Base-by-base conservation (phyloP, 2,113 vertebrate genomes). In the Athene noctua region DNA sequence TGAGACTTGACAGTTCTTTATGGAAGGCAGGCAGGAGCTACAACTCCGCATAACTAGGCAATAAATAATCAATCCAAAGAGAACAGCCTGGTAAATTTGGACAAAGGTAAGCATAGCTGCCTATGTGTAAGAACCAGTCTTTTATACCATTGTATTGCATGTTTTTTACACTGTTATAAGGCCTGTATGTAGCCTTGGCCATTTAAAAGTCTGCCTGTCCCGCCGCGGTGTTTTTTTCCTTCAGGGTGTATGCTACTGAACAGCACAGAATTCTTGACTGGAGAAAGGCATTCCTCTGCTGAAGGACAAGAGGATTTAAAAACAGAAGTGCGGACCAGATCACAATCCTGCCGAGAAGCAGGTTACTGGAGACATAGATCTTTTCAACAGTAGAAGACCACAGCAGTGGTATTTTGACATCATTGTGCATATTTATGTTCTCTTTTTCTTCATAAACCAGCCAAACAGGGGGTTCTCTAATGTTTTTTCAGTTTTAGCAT, bases 11-110 rank as follows among this genome's bases (percentile, higher is more conserved):
- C 95, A 95, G 67, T 66, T 97, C 85, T 88, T 94, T 87, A 75
- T 0, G 4, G 59, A 87, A 73, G 80, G 79, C 57, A 80, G 55
- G 55, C 72, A 85, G 82, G 88, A 97, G 93, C 95, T 96, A 94
- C 93, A 84, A 12, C 47, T 88, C 86, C 90, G 77, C 78, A 80
- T 94, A 94, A 84, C 83, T 88, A 94, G 73, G 63, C 88, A 86
- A 83, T 82, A 96, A 92, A 92, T 91, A 93, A 92, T 96, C 77
- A 96, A 80, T 96, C 66, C 92, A 95, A 96, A 80, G 79, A 71
- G 49, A 95, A 85, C 58, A 96, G 96, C 63, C 49, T 92, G 73
- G 44, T 51, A 85, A 67, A 97, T 96, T 49, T 71, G 83, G 75
- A 84, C 92, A 90, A 58, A 4, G 4, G 52, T 30, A 94, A 88